Evolutionary conservation across 2,888 invertebrate species (phyloP), one percentile per base, ranked within the genome.

Genomic region (Melipona beecheii): DNA sequence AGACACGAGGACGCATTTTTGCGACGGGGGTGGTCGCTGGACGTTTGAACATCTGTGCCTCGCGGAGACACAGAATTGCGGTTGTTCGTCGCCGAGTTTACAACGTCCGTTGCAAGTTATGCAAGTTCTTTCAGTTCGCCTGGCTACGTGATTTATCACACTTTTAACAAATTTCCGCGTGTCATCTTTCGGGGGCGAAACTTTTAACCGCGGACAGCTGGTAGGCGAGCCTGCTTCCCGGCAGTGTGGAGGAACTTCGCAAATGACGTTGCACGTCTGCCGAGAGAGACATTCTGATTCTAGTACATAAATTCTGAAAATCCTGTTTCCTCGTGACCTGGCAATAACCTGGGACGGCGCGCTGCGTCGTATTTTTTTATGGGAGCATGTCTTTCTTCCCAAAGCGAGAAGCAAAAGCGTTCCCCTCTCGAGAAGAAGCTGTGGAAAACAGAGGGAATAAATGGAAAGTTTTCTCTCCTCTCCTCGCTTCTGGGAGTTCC

Each of bases 91-190:
- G 31, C 49, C 21, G 50, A 75, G 76, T 83, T 81, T 71, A 76
- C 69, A 74, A 74, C 27, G 73, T 66, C 54, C 81, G 24, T 54
- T 27, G 9, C n/a, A 58, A 74, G 78, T 81, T 81, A 17, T 4
- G 31, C 31, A 31, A 31, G 19, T 78, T 78, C 60, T 77, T 58
- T 75, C 78, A 65, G 74, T 65, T 77, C 66, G 36, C 36, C 71
- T 15, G 49, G 60, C 19, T 56, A 24, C 56, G 77, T 72, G 77
- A 84, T 82, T 81, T 78, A 81, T 81, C 62, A 74, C 17, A 50
- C 75, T 77, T 78, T 81, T 81, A 81, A 84, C 75, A 72, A 74
- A 84, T 84, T 31, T 75, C 62, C 52, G n/a, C 62, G 62, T 70
- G 77, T 58, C 74, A 64, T 49, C 49, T 56, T 36, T 36, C 21